A percentile compares a stretch with the other conserved stretches of the same genome.
These are phyloP conservation scores for Prinia subflava DNA, from an alignment of 2,113 vertebrate genomes.

Conservation along the genomic window DNA sequence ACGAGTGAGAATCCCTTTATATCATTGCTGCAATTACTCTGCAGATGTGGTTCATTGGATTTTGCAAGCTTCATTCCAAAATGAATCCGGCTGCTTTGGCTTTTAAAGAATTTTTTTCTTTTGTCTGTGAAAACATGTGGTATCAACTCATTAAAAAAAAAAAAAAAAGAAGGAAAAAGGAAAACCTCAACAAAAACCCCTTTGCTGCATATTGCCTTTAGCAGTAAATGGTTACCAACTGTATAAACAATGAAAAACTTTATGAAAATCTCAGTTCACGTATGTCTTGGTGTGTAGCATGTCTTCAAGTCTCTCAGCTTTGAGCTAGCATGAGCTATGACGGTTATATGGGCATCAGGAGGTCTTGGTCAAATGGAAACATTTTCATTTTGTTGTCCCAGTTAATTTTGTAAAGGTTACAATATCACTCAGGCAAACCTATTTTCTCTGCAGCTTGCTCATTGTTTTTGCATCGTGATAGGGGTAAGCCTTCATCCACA, in stretches of 20 bases:
- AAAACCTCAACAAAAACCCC: not conserved
- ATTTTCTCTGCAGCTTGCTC: not conserved
- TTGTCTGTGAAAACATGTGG: slow-evolving; percentile 61
- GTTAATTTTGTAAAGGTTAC: not conserved
- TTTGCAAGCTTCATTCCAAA: slow-evolving; percentile 43
- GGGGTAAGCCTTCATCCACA: not conserved
- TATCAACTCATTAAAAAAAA: slow-evolving; percentile 9
- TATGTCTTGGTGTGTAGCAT: slow-evolving; percentile 11
- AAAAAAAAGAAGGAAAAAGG: not conserved
- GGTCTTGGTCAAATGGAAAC: not conserved
- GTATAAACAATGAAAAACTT: slow-evolving; percentile 61
- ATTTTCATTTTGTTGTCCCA: not conserved
- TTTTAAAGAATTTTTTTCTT: slow-evolving; percentile 29
- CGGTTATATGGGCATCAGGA: not conserved
- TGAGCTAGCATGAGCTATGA: not conserved
- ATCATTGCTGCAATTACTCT: not conserved
- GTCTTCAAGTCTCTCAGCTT: slow-evolving; percentile 15
- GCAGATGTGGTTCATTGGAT: slow-evolving; percentile 20
- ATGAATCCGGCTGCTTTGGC: slow-evolving; percentile 40
- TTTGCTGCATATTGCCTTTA: slow-evolving; percentile 35
- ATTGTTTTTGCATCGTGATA: not conserved
- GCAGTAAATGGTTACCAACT: slow-evolving; percentile 67
- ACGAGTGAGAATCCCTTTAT: not conserved
- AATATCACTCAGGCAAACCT: not conserved
- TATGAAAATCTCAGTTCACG: slow-evolving; percentile 20